A percentile compares a stretch with the other conserved stretches of the same genome.
Conservation (phyloP, 1,140 invertebrate genomes). For the Chionoecetes opilio region DNA sequence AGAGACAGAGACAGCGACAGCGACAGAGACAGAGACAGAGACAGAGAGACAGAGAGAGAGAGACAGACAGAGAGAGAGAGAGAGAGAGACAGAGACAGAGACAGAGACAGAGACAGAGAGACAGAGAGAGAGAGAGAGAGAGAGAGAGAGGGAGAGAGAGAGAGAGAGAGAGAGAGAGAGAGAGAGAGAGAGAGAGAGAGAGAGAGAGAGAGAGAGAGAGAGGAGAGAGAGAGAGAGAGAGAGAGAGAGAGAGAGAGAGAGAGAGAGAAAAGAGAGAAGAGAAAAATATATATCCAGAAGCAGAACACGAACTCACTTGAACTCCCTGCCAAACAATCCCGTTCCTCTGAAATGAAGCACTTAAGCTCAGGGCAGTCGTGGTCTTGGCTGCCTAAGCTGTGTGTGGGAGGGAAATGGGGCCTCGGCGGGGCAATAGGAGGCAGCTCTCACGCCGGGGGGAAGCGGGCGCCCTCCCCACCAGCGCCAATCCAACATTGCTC, state of each 20-base stretch:
- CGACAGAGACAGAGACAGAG: too few relatives aligned
- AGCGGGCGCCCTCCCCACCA: too few relatives aligned
- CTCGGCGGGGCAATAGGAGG: too few relatives aligned
- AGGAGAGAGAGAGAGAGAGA: conserved; percentile 19
- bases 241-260: conserved; percentile 27
- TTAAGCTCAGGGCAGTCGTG: neutral
- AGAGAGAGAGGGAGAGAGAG: neutral
- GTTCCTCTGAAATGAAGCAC: neutral
- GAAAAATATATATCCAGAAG: neutral
- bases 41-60: too few relatives aligned
- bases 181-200: neutral
- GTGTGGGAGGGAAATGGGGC: too few relatives aligned
- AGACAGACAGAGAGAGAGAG: too few relatives aligned
- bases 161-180: too few relatives aligned
- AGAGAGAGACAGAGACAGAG: too few relatives aligned
- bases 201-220: conserved; percentile 23
- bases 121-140: neutral
- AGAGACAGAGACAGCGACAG: too few relatives aligned
- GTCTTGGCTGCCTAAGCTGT: too few relatives aligned
- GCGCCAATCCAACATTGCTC: too few relatives aligned
- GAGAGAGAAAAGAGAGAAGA: neutral
- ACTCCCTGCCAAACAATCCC: neutral
- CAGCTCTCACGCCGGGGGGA: too few relatives aligned
- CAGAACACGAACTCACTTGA: neutral
- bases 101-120: neutral